Percentiles rank a stretch among this genome's conserved stretches.
phyloP scores from a whole-genome alignment of 2,797 vertebrate species.

The Ibycter americanus region DNA sequence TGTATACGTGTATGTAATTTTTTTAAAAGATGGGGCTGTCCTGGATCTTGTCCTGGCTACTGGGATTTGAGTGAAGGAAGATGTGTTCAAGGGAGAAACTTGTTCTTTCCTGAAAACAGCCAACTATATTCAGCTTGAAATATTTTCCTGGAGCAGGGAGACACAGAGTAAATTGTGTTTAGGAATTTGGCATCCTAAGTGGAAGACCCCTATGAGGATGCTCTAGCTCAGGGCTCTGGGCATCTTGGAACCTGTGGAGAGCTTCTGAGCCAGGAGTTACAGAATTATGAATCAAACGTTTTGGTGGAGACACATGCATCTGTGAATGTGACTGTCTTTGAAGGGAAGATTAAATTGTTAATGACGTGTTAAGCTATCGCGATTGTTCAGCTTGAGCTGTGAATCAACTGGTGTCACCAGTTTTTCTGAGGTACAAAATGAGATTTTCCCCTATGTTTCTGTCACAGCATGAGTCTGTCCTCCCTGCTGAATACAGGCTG shows the following conservation, averaged over 20 bases:
- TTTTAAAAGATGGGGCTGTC: background rate
- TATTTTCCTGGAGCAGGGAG: background rate
- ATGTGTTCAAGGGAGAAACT: background rate
- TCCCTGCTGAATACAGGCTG: background rate
- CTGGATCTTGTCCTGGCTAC: background rate
- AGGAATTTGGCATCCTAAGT: rapidly evolving
- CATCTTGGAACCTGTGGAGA: background rate
- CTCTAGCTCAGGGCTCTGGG: background rate
- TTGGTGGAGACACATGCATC: background rate
- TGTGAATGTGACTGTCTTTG: background rate
- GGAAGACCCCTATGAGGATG: background rate
- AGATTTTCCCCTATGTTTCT: background rate
- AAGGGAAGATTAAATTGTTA: background rate
- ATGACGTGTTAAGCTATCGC: rapidly evolving
- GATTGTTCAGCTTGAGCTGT: background rate
- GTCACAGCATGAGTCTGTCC: background rate
- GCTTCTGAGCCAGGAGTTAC: background rate
- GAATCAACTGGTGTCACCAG: background rate
- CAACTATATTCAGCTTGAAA: background rate
- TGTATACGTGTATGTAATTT: rapidly evolving
- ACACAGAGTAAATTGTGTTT: background rate
- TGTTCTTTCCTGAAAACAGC: background rate
- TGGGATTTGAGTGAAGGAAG: background rate
- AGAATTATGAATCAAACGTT: background rate
- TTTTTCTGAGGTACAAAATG: background rate